Conservation (phyloP, 1,140 invertebrate genomes). For the Neodiprion virginianus region DNA sequence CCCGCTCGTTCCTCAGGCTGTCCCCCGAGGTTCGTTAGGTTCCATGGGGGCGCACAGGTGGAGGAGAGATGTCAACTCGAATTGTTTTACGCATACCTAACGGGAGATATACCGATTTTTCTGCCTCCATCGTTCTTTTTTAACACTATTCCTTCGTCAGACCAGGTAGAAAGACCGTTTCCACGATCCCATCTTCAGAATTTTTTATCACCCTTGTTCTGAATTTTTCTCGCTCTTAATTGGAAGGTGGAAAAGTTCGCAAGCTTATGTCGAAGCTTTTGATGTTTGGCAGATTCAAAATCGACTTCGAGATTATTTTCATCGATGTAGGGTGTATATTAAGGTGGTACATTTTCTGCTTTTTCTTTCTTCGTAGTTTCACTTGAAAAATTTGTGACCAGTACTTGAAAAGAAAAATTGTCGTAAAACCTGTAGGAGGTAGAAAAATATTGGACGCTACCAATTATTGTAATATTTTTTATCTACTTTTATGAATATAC, state of each 20-base stretch:
- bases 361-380: too few relatives aligned
- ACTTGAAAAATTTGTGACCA: too few relatives aligned
- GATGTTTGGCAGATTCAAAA: too few relatives aligned
- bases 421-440: too few relatives aligned
- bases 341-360: too few relatives aligned
- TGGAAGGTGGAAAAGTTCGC: constrained; percentile 3
- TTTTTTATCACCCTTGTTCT: constrained; percentile 37
- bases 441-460: too few relatives aligned
- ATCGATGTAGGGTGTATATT: too few relatives aligned
- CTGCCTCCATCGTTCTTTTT: background rate
- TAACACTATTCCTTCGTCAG: background rate
- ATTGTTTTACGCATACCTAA: constrained; percentile 56
- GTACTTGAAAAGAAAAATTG: too few relatives aligned
- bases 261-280: too few relatives aligned
- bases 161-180: constrained; percentile 13
- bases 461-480: too few relatives aligned
- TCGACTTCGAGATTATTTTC: too few relatives aligned
- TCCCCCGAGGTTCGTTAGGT: constrained; percentile 16
- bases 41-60: constrained; percentile 22
- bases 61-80: constrained; percentile 45
- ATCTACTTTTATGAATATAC: too few relatives aligned
- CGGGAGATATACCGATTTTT: constrained; percentile 31
- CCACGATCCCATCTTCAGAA: constrained; percentile 21
- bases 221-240: constrained; percentile 14
- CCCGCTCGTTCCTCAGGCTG: constrained; percentile 15